Evolutionary conservation across 1,140 invertebrate genomes (phyloP).

Genomic region (Brachionus paranguensis): DNA sequence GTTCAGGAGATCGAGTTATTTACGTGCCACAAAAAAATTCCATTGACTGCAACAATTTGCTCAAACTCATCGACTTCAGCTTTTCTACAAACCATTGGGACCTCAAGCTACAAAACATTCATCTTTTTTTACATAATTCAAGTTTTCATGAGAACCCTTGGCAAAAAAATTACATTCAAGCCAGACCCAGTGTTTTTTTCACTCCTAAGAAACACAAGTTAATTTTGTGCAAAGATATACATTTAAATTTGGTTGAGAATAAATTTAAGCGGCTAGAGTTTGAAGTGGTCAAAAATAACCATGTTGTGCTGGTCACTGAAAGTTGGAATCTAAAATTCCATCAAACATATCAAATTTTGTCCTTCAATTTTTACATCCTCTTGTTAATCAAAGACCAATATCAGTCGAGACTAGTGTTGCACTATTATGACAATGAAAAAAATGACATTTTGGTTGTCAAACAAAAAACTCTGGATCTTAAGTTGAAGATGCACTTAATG

Average conservation of each 20-base stretch:
- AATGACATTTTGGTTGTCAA: neutral
- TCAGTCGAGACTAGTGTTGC: neutral
- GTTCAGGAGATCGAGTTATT: neutral
- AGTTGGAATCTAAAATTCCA: neutral
- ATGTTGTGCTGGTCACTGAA: neutral
- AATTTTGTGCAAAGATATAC: neutral
- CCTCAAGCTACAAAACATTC: neutral
- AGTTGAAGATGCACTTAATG: neutral
- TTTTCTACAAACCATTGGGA: neutral
- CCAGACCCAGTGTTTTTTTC: neutral
- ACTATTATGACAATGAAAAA: neutral
- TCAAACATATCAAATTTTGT: slow-evolving; percentile 18
- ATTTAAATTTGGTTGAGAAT: neutral
- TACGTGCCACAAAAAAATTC: neutral
- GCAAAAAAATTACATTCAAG: neutral
- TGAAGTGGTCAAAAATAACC: neutral
- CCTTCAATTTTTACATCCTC: neutral
- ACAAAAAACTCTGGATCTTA: neutral
- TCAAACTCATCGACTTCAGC: neutral
- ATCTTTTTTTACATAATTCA: neutral
- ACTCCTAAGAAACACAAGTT: neutral
- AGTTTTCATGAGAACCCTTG: neutral
- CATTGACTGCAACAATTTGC: neutral
- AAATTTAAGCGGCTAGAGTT: neutral
- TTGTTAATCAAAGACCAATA: slow-evolving; percentile 9